Conservation (phyloP, 2,797 vertebrate species). For the Myotis findleyi region DNA sequence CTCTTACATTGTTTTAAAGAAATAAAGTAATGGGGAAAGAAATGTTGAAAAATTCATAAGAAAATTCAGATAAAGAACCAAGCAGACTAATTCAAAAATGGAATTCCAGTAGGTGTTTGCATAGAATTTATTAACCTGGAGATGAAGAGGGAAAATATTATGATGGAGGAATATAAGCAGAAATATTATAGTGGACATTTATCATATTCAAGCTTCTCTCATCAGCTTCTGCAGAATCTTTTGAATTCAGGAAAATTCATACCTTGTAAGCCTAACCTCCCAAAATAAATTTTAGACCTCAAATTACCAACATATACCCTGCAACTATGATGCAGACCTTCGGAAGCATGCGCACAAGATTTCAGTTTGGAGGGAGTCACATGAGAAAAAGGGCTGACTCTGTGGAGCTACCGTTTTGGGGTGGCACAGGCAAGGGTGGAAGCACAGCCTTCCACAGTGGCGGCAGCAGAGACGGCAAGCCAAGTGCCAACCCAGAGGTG, state of each 20-base stretch:
- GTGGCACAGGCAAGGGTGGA: not conserved
- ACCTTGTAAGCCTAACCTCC: not conserved
- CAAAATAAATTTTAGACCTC: conserved; percentile 10
- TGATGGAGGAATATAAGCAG: not conserved
- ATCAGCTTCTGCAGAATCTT: not conserved
- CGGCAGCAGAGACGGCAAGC: not conserved
- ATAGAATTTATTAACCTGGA: not conserved
- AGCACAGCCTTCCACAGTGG: not conserved
- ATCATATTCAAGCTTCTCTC: not conserved
- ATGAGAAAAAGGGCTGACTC: not conserved
- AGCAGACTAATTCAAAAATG: not conserved
- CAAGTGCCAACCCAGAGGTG: not conserved
- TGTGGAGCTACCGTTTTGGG: not conserved
- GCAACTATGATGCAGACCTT: not conserved
- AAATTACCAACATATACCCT: not conserved
- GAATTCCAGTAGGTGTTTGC: not conserved
- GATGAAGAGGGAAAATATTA: not conserved
- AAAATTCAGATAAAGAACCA: not conserved
- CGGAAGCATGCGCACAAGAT: not conserved
- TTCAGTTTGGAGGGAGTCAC: not conserved
- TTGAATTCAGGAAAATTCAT: not conserved
- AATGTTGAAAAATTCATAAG: not conserved
- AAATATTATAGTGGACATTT: not conserved
- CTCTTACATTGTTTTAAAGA: conserved; percentile 1
- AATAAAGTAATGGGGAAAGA: conserved; percentile 14